These are phyloP conservation scores for Tenrec ecaudatus DNA, from an alignment of 2,113 vertebrate genomes.

Conservation along the genomic window DNA sequence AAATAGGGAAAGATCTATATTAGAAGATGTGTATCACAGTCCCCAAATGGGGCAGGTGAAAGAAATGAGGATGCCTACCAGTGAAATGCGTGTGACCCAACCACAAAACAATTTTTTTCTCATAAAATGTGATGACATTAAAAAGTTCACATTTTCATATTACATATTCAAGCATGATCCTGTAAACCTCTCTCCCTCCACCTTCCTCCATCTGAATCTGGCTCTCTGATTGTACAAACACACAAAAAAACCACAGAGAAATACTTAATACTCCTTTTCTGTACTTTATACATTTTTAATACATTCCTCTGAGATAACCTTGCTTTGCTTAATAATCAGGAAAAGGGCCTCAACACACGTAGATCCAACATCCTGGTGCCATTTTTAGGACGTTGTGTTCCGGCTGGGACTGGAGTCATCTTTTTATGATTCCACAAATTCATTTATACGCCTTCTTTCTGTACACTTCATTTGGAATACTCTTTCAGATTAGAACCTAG, in stretches of 20 bases:
- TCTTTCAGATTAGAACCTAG: conserved; percentile 35
- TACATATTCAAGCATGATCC: neutral
- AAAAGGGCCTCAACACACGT: neutral
- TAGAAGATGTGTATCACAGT: conserved; percentile 31
- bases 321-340: neutral
- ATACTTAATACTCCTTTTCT: neutral
- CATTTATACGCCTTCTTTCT: neutral
- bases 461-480: neutral
- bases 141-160: conserved; percentile 31
- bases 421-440: neutral
- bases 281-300: conserved; percentile 1
- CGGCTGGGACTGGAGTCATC: neutral
- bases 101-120: conserved; percentile 26
- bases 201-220: too few relatives aligned
- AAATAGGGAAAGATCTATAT: neutral
- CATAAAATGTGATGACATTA: conserved; percentile 41
- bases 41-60: neutral
- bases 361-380: neutral
- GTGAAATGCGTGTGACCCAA: neutral
- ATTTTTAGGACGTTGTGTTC: neutral
- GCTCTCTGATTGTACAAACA: too few relatives aligned
- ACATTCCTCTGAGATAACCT: neutral
- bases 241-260: neutral
- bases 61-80: conserved; percentile 27
- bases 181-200: neutral